Evolutionary conservation across 2,797 vertebrate genomes (phyloP).

Genomic region (Rhyacichthys aspro): DNA sequence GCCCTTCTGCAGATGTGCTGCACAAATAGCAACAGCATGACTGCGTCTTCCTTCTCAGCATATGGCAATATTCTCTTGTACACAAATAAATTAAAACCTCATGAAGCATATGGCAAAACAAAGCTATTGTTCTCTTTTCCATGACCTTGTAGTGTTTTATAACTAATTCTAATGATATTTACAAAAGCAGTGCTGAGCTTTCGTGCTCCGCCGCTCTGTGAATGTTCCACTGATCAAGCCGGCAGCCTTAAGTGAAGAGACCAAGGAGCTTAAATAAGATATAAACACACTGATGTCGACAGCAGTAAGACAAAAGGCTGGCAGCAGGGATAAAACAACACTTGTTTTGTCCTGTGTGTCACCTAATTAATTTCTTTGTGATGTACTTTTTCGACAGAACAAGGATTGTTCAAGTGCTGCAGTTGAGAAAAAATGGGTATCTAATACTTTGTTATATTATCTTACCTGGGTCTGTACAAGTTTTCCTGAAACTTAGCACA

Average conservation of each 20-base stretch:
- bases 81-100: conserved; percentile 21
- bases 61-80: background rate
- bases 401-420: conserved; percentile 25
- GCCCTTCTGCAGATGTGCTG: conserved; percentile 19
- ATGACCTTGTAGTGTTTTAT: conserved; percentile 28
- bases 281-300: conserved; percentile 54
- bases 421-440: conserved; percentile 44
- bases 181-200: conserved; percentile 19
- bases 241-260: conserved; percentile 31
- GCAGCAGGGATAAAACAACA: conserved; percentile 21
- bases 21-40: background rate
- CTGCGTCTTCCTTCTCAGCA: conserved; percentile 1
- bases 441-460: conserved; percentile 17
- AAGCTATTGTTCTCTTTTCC: conserved; percentile 14
- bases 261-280: conserved; percentile 31
- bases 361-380: conserved; percentile 65
- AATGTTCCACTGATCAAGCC: conserved; percentile 14
- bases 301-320: conserved; percentile 55
- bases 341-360: conserved; percentile 56
- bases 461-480: conserved; percentile 1
- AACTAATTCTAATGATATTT: conserved; percentile 20
- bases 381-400: conserved; percentile 51
- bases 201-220: background rate
- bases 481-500: conserved; percentile 6
- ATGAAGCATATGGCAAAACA: conserved; percentile 18